Conservation (phyloP, 2,797 vertebrate species). For the Lacerta viridis region DNA sequence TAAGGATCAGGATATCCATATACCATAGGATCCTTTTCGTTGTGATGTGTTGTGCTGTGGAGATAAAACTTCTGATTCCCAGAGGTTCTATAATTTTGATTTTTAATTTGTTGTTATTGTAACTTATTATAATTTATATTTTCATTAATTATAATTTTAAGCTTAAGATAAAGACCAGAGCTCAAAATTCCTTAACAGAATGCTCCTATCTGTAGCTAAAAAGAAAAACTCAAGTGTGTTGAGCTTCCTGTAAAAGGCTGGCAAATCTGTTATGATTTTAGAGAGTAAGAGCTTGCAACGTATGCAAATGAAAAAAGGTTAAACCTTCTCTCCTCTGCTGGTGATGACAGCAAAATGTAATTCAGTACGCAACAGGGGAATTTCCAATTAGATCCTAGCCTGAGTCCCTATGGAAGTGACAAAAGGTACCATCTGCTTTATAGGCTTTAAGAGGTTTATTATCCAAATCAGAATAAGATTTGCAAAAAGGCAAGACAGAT, state of each 20-base stretch:
- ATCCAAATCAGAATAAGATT: conserved; percentile 45
- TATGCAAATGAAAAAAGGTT: conserved; percentile 32
- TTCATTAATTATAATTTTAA: not conserved
- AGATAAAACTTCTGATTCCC: not conserved
- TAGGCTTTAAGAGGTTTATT: conserved; percentile 45
- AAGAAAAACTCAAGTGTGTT: not conserved
- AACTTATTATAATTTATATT: no score
- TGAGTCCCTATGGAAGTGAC: conserved; percentile 36
- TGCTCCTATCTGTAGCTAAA: not conserved
- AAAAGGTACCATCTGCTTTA: conserved; percentile 53
- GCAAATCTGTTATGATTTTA: conserved; percentile 6
- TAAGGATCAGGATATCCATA: not conserved
- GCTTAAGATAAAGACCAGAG: not conserved
- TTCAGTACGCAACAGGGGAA: conserved; percentile 46
- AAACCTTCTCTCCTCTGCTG: conserved; percentile 38
- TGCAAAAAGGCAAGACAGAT: conserved; percentile 28
- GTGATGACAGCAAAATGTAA: conserved; percentile 40
- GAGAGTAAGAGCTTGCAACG: not conserved
- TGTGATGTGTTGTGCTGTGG: not conserved
- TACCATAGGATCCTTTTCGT: not conserved
- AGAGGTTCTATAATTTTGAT: not conserved
- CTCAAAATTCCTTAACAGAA: not conserved
- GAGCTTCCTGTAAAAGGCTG: not conserved
- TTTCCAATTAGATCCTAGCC: conserved; percentile 44
- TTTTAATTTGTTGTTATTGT: no score